Conservation (phyloP, 1,140 invertebrate species). For the Calephelis virginiensis region DNA sequence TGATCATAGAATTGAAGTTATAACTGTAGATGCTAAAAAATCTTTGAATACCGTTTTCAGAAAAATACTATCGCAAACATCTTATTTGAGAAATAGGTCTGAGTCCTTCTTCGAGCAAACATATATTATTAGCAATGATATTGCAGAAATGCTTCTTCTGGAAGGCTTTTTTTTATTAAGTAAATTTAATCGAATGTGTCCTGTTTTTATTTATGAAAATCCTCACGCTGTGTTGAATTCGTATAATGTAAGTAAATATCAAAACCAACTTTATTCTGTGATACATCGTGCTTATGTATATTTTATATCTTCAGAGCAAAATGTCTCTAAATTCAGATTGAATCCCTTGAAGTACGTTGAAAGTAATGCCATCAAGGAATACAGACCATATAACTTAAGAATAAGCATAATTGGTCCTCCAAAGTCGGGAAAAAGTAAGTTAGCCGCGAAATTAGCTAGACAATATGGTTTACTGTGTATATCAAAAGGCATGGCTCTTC, state of each 20-base stretch:
- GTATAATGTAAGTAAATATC: constrained; percentile 65
- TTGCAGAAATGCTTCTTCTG: constrained; percentile 76
- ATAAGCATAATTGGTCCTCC: constrained; percentile 90
- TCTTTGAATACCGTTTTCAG: constrained; percentile 54
- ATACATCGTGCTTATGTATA: constrained; percentile 80
- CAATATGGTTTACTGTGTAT: constrained; percentile 76
- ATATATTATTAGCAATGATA: constrained; percentile 71
- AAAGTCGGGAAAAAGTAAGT: constrained; percentile 89
- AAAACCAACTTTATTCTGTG: constrained; percentile 71
- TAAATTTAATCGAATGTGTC: constrained; percentile 80
- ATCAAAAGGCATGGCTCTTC: constrained; percentile 71
- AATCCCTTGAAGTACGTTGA: constrained; percentile 78
- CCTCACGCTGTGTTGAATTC: constrained; percentile 67
- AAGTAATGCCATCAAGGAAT: constrained; percentile 49
- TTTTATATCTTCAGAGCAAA: constrained; percentile 74
- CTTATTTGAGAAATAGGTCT: constrained; percentile 62
- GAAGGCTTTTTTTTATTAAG: constrained; percentile 80
- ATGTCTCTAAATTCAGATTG: constrained; percentile 69
- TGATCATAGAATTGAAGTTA: constrained; percentile 69
- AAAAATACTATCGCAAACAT: constrained; percentile 47
- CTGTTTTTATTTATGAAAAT: constrained; percentile 77
- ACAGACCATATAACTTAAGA: constrained; percentile 80
- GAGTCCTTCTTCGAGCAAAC: constrained; percentile 78
- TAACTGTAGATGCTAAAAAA: constrained; percentile 60
- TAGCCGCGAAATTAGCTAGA: constrained; percentile 77